Evolutionary conservation across 1,140 invertebrate genomes (phyloP).

Genomic region (Rhagoletis zephyria): DNA sequence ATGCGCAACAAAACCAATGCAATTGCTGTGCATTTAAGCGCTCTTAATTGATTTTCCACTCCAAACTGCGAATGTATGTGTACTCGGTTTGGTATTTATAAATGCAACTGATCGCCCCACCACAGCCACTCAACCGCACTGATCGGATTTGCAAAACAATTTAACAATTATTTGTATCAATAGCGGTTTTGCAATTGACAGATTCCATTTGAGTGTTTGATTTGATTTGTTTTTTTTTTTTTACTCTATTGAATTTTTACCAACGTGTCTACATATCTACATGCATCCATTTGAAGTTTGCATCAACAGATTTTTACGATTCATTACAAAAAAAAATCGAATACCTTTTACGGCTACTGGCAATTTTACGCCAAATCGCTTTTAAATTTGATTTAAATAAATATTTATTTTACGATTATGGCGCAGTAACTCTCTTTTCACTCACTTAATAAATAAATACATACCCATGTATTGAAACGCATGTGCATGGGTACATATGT

Average conservation of each 20-base stretch:
- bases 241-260: not conserved
- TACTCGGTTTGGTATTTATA: too few species aligned
- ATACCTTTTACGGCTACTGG: slow-evolving; percentile 7
- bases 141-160: slow-evolving; percentile 51
- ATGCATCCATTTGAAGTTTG: not conserved
- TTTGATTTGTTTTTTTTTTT: not conserved
- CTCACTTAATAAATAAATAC: slow-evolving; percentile 28
- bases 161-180: slow-evolving; percentile 50
- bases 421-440: slow-evolving; percentile 3
- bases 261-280: too few species aligned
- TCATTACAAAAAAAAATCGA: not conserved
- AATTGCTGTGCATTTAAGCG: not conserved
- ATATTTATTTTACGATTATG: slow-evolving; percentile 24
- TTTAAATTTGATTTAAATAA: not conserved
- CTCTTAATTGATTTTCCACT: not conserved
- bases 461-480: too few species aligned
- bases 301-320: not conserved
- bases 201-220: not conserved
- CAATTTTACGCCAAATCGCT: slow-evolving; percentile 25
- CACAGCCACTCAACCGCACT: slow-evolving; percentile 20
- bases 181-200: slow-evolving; percentile 9
- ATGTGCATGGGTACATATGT: not conserved
- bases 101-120: slow-evolving; percentile 6
- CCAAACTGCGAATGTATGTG: not conserved
- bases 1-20: slow-evolving; percentile 36